Percentiles rank a stretch among this genome's conserved stretches.
Conservation (phyloP, 1,140 invertebrate species). For the Tetramorium simillimum region DNA sequence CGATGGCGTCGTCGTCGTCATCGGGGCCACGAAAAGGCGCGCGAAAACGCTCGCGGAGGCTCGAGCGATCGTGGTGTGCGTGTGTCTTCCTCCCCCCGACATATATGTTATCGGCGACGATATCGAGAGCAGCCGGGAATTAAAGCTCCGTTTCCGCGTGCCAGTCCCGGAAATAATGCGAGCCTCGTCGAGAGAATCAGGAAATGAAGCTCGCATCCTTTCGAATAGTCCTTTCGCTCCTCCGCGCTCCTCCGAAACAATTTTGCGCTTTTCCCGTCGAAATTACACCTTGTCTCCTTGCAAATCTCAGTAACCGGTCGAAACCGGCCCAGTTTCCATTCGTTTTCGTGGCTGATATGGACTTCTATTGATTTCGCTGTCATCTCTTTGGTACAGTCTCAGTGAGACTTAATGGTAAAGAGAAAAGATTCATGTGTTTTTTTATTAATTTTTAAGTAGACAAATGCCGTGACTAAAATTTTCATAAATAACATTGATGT, state of each 20-base stretch:
- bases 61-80: slow-evolving; percentile 49
- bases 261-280: slow-evolving; percentile 43
- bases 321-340: too few relatives aligned
- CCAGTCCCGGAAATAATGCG: slow-evolving; percentile 70
- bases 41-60: slow-evolving; percentile 45
- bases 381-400: not conserved
- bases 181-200: slow-evolving; percentile 66
- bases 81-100: slow-evolving; percentile 10
- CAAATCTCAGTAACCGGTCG: not conserved
- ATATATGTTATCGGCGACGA: slow-evolving; percentile 37
- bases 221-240: slow-evolving; percentile 56
- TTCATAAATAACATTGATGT: not conserved
- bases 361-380: too few relatives aligned
- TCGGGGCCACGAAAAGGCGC: slow-evolving; percentile 34
- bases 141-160: slow-evolving; percentile 70
- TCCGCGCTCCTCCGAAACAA: slow-evolving; percentile 62
- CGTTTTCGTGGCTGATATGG: not conserved
- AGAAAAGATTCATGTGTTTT: not conserved
- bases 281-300: not conserved
- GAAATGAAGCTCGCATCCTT: slow-evolving; percentile 73
- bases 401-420: not conserved
- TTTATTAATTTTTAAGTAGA: not conserved
- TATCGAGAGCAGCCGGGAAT: slow-evolving; percentile 59
- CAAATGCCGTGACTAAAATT: not conserved
- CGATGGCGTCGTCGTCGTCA: slow-evolving; percentile 78